Evolutionary conservation across 2,113 vertebrate genomes (phyloP), one percentile per base, ranked within the genome.

Genomic region (Pedetes capensis): DNA sequence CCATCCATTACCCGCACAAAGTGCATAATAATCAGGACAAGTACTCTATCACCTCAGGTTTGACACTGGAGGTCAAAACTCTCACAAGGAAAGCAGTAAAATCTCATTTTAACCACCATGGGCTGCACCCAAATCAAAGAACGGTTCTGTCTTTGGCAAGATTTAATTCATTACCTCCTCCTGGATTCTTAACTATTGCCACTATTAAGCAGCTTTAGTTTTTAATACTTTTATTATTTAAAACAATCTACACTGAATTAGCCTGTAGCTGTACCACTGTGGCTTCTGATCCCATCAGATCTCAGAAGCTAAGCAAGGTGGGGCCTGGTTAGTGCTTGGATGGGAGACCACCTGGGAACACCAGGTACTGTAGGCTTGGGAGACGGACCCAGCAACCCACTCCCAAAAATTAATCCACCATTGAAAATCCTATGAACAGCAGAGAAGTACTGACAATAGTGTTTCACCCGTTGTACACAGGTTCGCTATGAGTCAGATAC

Each of bases 21-120:
- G 90, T 86, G 79, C 74, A 22, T 8, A 44, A 59, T 81, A 91
- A 96, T 94, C 94, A 97, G 93, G 47, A 89, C 79, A 68, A 87
- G 95, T 22, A 22, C 94, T 97, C 69, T 76, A 51, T 95, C 92
- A 84, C 53, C 57, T 66, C 63, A 2, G 3, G 37, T 69, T 59
- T 89, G 97, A 95, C 6, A 9, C 55, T 89, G 71, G 97, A 90
- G 94, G 96, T 96, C 96, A 95, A 87, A 81, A 71, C 34, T 80
- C 76, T 39, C 27, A 5, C 0, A 9, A 51, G 42, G 68, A 72
- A 89, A 94, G 81, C 87, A 7, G 13, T 68, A 83, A 63, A 69
- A 51, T 23, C 55, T 91, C 82, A 44, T 32, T 72, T 95, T 17
- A 25, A 11, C 68, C 32, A 74, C 20, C 59, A 61, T 34, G 37